Evolutionary conservation across 1,140 invertebrate genomes (phyloP).

Genomic region (Pseudomyrmex gracilis): DNA sequence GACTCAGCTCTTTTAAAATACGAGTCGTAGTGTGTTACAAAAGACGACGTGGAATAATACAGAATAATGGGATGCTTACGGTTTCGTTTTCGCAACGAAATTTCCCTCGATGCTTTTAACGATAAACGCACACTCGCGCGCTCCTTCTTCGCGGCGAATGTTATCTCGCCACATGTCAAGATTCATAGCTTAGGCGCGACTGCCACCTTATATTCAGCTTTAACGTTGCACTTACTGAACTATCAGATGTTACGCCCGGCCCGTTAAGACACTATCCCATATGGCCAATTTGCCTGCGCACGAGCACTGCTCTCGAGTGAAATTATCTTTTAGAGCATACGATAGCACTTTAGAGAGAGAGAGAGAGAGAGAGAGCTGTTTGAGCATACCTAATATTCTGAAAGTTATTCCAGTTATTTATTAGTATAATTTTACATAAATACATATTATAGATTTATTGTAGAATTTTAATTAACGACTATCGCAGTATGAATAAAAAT

Average conservation of each 20-base stretch:
- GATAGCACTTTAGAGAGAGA: background rate
- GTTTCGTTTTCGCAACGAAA: slow-evolving; percentile 65
- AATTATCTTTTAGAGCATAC: slow-evolving; percentile 26
- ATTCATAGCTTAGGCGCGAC: slow-evolving; percentile 66
- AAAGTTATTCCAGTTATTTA: background rate
- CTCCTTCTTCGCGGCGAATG: slow-evolving; percentile 62
- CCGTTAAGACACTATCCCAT: slow-evolving; percentile 65
- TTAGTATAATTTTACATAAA: too few relatives aligned
- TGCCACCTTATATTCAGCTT: slow-evolving; percentile 72
- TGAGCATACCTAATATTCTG: background rate
- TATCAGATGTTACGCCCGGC: slow-evolving; percentile 74
- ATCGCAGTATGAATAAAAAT: too few relatives aligned
- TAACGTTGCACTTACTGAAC: slow-evolving; percentile 74
- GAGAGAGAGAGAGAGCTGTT: too few relatives aligned
- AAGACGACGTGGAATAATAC: slow-evolving; percentile 29
- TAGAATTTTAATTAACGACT: background rate
- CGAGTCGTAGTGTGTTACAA: background rate
- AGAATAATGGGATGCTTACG: slow-evolving; percentile 35
- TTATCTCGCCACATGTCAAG: slow-evolving; percentile 76
- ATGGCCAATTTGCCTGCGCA: slow-evolving; percentile 59
- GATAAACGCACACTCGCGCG: slow-evolving; percentile 66
- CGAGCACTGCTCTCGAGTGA: slow-evolving; percentile 25
- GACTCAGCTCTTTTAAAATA: slow-evolving; percentile 4
- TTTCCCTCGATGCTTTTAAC: slow-evolving; percentile 77
- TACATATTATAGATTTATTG: background rate